A percentile compares a stretch with the other conserved stretches of the same genome.
These are phyloP conservation scores for Odocoileus hemionus DNA, from an alignment of 2,113 vertebrate species.

Conservation along the genomic window DNA sequence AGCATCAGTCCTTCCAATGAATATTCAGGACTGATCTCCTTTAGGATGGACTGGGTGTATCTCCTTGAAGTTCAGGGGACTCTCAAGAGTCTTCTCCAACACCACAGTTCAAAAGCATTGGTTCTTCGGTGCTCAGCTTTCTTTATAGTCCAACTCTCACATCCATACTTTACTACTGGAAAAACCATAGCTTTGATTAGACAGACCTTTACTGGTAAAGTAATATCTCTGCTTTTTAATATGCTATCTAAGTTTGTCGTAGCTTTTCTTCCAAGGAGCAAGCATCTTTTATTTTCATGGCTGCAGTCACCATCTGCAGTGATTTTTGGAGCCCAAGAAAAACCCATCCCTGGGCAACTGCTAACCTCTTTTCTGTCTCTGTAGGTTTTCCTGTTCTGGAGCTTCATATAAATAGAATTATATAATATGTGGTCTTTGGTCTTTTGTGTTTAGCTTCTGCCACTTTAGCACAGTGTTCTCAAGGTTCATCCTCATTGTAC, in stretches of 20 bases:
- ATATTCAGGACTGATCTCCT: neutral
- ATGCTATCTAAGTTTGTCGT: neutral
- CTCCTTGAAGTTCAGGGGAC: neutral
- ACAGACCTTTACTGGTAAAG: neutral
- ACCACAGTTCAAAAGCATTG: neutral
- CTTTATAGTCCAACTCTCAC: neutral
- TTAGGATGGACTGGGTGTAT: neutral
- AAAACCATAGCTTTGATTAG: neutral
- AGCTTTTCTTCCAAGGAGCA: neutral
- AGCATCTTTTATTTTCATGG: neutral
- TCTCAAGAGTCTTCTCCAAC: neutral
- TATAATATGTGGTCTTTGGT: accelerated
- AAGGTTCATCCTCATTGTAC: neutral
- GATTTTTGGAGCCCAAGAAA: neutral
- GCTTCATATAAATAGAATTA: neutral
- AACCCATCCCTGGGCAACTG: neutral
- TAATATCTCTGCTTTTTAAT: neutral
- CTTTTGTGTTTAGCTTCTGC: neutral
- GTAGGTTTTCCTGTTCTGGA: neutral
- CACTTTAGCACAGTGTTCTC: neutral
- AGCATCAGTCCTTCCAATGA: neutral
- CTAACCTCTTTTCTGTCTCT: neutral
- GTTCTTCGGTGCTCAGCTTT: neutral
- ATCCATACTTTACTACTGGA: neutral
- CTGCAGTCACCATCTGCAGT: neutral